Base-by-base conservation (phyloP, 2,888 invertebrate genomes). In the Yponomeuta cagnagella region DNA sequence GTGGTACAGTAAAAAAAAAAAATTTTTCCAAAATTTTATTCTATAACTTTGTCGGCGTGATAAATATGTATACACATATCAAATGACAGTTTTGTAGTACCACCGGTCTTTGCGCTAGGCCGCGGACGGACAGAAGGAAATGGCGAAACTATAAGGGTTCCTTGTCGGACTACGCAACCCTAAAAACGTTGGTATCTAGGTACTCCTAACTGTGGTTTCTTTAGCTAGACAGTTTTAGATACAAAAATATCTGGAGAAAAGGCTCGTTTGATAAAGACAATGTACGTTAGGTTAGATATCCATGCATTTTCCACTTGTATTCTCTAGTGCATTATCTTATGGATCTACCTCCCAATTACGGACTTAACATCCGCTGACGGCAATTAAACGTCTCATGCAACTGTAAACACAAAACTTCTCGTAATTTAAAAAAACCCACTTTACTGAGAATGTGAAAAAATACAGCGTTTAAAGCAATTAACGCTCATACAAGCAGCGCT, bases 361-460 rank as follows among this genome's bases (percentile, higher is more conserved):
- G 86, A 84, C 83, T 85, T 85, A 86, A 89, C 87, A 86, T 90
- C 87, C 87, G 85, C 81, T 83, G 80, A 77, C 79, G 75, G 86
- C 86, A 89, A 90, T 90, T 90, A 90, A 87, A 83, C 79, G 83
- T 88, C 84, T 85, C 88, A 85, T 85, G 89, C 89, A 89, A 88
- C 88, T 88, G 89, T 89, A 89, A 88, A 90, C 84, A 87, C 81
- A 84, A 84, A 88, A 85, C 83, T 82, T 84, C 83, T 84, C 80
- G 80, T 82, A 81, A 85, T 89, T 89, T 87, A 80, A 86, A 88
- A 86, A 71, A 89, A 85, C 81, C 85, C 86, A 87, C 84, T 88
- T 71, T 86, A 85, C 83, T 73, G 80, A 82, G 85, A 87, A 89
- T 85, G 82, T 86, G 82, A 88, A 90, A 85, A 89, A 89, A 87